Base-by-base conservation (phyloP, 2,888 invertebrate genomes). In the Archips xylosteana region DNA sequence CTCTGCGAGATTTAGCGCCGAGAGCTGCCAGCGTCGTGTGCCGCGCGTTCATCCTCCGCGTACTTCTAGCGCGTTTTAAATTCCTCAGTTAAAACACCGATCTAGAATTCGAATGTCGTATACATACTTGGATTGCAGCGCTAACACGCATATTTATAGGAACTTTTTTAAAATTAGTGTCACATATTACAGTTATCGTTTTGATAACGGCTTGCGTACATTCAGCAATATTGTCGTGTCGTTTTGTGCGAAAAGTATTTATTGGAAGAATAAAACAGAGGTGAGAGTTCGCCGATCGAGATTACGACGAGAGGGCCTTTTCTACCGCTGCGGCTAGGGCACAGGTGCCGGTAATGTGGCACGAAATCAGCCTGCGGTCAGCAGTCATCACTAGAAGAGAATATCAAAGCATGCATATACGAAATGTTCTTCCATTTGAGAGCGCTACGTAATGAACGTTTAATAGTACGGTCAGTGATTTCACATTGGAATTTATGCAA, bases 261-360 rank as follows among this genome's bases (percentile, higher is more conserved):
- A 92, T 92, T 91, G 87, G 87, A 89, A 87, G 90, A 90, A 92
- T 90, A 92, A 89, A 88, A 85, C 84, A 82, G 80, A 82, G 84
- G 87, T 87, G 86, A 80, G 85, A 86, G 80, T 83, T 85, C 85
- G 86, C 83, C 78, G 78, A 80, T 78, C 82, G 87, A 89, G 87
- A 89, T 91, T 91, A 89, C 87, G 87, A 84, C 83, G 82, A 81
- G 86, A 84, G 78, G 79, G 79, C 79, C 81, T 83, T 84, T 84
- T 79, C 85, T 87, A 87, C 85, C 82, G 84, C 84, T 86, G 86
- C 80, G 89, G 86, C 85, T 83, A 82, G 81, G 79, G 84, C 91
- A 85, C 93, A 92, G 93, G 92, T 94, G 93, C 79, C 83, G 78
- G 85, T 89, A 89, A 94, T 92, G 92, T 86, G 86, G 84, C 86